Evolutionary conservation across 2,888 invertebrate genomes (phyloP), one percentile per base, ranked within the genome.

Genomic region (Eilema caniola): DNA sequence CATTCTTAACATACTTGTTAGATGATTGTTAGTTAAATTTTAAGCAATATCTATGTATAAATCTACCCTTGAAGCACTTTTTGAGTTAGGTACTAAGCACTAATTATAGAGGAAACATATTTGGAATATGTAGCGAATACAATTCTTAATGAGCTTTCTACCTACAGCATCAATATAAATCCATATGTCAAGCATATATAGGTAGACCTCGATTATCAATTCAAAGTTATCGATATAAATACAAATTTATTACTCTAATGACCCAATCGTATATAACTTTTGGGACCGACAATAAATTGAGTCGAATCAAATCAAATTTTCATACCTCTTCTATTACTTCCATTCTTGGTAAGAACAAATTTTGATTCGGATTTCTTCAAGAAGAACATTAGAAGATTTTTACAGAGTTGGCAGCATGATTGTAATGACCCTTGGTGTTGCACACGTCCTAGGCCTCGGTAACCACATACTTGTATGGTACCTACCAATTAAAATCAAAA

Each of bases 101-200:
- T 72, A 65, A 66, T 73, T 47, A 76, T 69, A 67, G 67, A 63
- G 57, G 11, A 2, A 31, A 37, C 59, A 31, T 47, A 69, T 28
- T 77, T 70, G 65, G 28, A 47, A 63, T 69, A 68, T 72, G 41
- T 73, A 70, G n/a, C n/a, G 69, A 62, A 65, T 47, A 37, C 33
- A 16, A 47, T 23, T 28, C 8, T 41, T 72, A 74, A 74, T 69
- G 67, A 47, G 20, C 62, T 64, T n/a, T 66, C 80, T 72, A 20
- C 77, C 78, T 75, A 82, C 80, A 76, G 69, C 72, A 68, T 64
- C 66, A 72, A 62, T 56, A 68, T 65, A 71, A 41, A 23, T 70
- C 69, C 28, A 47, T 28, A 8, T n/a, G 10, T 31, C 28, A 64
- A n/a, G 28, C 10, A 25, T 66, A 73, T 67, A 77, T 69, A 71